Percentiles rank a stretch among this genome's conserved stretches.
Evolutionary conservation across 1,140 invertebrate genomes (phyloP).

Genomic region (Temnothorax longispinosus): DNA sequence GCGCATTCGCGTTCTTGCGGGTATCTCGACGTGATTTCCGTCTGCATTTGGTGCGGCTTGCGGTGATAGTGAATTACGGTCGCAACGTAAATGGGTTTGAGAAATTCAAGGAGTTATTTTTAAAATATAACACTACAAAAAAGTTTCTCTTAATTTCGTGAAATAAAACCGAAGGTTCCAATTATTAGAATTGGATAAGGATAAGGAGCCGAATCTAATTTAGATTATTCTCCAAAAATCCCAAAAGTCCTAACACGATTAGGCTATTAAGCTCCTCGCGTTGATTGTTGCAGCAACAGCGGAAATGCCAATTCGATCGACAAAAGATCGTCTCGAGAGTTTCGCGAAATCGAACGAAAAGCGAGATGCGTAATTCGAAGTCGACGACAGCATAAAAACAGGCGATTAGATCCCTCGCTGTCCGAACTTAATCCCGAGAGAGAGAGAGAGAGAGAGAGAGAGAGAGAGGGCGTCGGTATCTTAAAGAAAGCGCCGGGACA

Average conservation of each 20-base stretch:
- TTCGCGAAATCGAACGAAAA: neutral
- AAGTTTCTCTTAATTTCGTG: neutral
- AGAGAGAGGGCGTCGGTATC: neutral
- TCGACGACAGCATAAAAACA: neutral
- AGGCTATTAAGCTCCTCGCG: neutral
- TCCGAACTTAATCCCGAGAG: slow-evolving; percentile 7
- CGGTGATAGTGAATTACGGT: slow-evolving; percentile 22
- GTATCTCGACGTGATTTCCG: slow-evolving; percentile 44
- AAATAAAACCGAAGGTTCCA: neutral
- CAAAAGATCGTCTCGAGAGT: neutral
- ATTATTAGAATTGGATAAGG: neutral
- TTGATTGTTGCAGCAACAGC: neutral
- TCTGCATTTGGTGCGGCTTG: neutral
- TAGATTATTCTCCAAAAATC: neutral
- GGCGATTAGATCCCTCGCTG: slow-evolving; percentile 11
- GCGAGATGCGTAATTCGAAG: neutral
- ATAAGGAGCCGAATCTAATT: neutral
- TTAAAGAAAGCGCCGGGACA: slow-evolving; percentile 9
- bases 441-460: neutral
- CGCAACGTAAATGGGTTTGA: slow-evolving; percentile 16
- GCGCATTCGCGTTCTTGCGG: slow-evolving; percentile 10
- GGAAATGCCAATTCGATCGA: neutral
- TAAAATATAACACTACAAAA: neutral
- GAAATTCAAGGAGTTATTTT: slow-evolving; percentile 23
- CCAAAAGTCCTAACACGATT: neutral